Base-by-base conservation (phyloP, 2,797 vertebrate species). In the Ptychadena robeensis region DNA sequence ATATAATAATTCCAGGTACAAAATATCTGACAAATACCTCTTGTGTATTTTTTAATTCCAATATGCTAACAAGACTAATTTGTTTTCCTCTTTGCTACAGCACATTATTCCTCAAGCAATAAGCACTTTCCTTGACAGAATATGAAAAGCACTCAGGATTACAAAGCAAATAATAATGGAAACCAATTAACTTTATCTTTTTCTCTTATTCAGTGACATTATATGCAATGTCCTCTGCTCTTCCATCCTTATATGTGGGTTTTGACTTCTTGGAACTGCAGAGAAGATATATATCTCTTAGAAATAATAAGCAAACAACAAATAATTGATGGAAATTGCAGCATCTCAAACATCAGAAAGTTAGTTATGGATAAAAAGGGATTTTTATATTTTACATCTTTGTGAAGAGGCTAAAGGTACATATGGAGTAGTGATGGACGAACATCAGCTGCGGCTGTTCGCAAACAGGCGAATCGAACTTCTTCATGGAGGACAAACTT, bases 1-100 rank as follows among this genome's bases (percentile, higher is more conserved):
- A n/a, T n/a, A n/a, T n/a, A n/a, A n/a, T n/a, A n/a, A n/a, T n/a
- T 40, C 38, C 5, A 6, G 38, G 5, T 12, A 40, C 38, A 48
- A 28, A 28, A 32, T 15, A 30, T 25, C 67, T 73, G 28, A 63
- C 53, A 61, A 61, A 37, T 32, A 15, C 31, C 25, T 40, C 35
- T 1, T 32, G 5, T n/a, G 25, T 22, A 53, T 48, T 48, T 80
- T 40, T 0, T 40, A 11, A 27, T 61, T 1, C 22, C 22, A 27
- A 30, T 68, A 79, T 14, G 3, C 30, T 82, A 82, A n/a, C 74
- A n/a, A 2, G 22, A 53, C 71, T 80, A 64, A 69, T 75, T 74
- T 37, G 34, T 74, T 44, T 31, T 6, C 27, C 38, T 63, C 30
- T 31, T 57, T 78, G 30, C 35, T 9, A 31, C 48, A 11, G n/a